phyloP scores from a whole-genome alignment of 1,140 invertebrate species.

The Aphaenogaster rudis region DNA sequence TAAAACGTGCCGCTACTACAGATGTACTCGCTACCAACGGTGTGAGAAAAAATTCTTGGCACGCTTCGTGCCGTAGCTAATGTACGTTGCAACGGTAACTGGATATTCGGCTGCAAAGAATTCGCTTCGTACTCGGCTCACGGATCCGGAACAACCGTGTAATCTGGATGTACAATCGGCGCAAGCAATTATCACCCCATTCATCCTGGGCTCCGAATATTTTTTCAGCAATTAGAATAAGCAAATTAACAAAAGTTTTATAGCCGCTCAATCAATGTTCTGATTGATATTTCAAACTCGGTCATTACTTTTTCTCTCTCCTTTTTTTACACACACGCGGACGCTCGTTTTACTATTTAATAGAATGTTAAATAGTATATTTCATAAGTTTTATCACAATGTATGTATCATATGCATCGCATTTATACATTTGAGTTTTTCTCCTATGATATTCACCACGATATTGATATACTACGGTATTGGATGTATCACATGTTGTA shows the following conservation, averaged over 20 bases:
- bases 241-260: slow-evolving; percentile 34
- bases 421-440: not conserved
- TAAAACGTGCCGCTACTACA: slow-evolving; percentile 37
- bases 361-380: not conserved
- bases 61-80: slow-evolving; percentile 44
- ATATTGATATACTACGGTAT: not conserved
- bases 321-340: not conserved
- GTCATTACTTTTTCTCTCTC: not conserved
- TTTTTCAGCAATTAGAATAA: slow-evolving; percentile 26
- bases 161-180: slow-evolving; percentile 30
- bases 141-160: slow-evolving; percentile 30
- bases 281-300: not conserved
- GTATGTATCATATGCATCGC: not conserved
- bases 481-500: not conserved
- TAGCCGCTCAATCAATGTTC: not conserved
- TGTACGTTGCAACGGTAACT: slow-evolving; percentile 35
- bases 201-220: not conserved
- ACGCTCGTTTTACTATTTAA: not conserved
- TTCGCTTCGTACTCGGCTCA: slow-evolving; percentile 30
- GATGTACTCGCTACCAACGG: not conserved
- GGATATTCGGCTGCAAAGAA: slow-evolving; percentile 40
- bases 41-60: slow-evolving; percentile 58
- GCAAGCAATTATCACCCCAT: slow-evolving; percentile 37
- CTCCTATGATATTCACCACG: no score
- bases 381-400: not conserved